A percentile compares a stretch with the other conserved stretches of the same genome.
These are phyloP conservation scores for Toxotes jaculatrix DNA, from an alignment of 2,113 vertebrate genomes.

Conservation along the genomic window DNA sequence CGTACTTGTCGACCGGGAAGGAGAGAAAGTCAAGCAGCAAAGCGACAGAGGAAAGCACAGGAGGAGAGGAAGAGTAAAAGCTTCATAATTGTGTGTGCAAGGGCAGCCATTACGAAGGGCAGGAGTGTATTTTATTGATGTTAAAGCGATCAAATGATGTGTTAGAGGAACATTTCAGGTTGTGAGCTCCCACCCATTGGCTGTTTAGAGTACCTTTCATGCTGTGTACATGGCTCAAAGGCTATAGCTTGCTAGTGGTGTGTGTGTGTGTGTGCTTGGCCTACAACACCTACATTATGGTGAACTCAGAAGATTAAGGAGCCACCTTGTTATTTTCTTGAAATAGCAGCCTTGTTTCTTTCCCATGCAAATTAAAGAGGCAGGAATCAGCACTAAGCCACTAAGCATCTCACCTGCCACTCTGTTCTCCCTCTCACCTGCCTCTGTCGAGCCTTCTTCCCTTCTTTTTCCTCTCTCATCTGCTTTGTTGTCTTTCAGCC, in stretches of 20 bases:
- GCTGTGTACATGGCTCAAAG: slow-evolving; percentile 10
- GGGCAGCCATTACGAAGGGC: not conserved
- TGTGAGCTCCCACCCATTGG: slow-evolving; percentile 1
- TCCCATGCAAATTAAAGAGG: slow-evolving; percentile 69
- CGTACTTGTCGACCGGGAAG: slow-evolving; percentile 53
- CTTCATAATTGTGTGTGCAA: not conserved
- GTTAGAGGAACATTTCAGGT: slow-evolving; percentile 11
- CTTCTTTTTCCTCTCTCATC: slow-evolving; percentile 19
- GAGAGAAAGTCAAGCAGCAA: slow-evolving; percentile 48
- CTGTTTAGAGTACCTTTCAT: slow-evolving; percentile 37
- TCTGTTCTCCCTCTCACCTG: slow-evolving; percentile 57
- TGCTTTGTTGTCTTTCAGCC: slow-evolving; percentile 28
- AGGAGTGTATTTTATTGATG: slow-evolving; percentile 13
- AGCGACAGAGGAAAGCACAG: slow-evolving; percentile 22
- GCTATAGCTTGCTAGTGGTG: slow-evolving; percentile 19
- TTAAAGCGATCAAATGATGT: slow-evolving; percentile 20
- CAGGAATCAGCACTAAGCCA: slow-evolving; percentile 46
- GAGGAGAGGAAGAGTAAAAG: slow-evolving; percentile 8
- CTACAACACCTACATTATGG: slow-evolving; percentile 35
- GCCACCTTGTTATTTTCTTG: slow-evolving; percentile 67
- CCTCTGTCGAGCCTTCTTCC: not conserved
- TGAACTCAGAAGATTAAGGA: slow-evolving; percentile 58
- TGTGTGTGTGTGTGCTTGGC: slow-evolving; percentile 1
- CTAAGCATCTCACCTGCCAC: slow-evolving; percentile 64
- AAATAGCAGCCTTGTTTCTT: slow-evolving; percentile 62